Evolutionary conservation across 2,888 invertebrate genomes (phyloP), one percentile per base, ranked within the genome.

Genomic region (Tromatobia lineatoria): DNA sequence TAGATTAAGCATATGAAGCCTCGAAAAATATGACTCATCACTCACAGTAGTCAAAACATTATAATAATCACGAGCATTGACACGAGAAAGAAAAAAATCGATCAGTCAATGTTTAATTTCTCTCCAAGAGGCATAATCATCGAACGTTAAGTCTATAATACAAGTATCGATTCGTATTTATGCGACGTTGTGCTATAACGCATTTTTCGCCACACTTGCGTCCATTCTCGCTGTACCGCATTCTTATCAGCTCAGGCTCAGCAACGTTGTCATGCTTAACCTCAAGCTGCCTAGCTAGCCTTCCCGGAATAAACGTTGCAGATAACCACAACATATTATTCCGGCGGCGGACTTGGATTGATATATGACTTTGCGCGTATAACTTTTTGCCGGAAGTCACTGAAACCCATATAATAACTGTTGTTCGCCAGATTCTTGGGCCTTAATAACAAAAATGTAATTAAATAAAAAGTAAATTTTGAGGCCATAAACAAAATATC

Each of bases 181-280:
- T 34, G 45, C 45, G 38, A 25, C 8, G 13, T 29, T 29, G 23
- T 54, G 25, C 25, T 54, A 69, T 61, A 69, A 70, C 45, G 13
- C 66, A 42, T 54, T 52, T 71, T 71, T 67, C 66, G 67, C 83
- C 42, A 80, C 76, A 47, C 20, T 38, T n/a, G 45, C 15, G 25
- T 7, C 11, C 57, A 25, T 23, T 57, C 71, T 25, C 25, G 80
- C 71, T 69, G 69, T 70, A 70, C 42, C 71, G 61, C 75, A 74
- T 78, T 84, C 84, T 84, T 84, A 84, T 84, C 84, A 84, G 74
- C 42, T 64, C 59, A 45, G 54, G 69, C 77, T 74, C 69, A 69
- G 69, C 80, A 74, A 54, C 80, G 77, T 54, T 74, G 80, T 84
- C 78, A 64, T 29, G 84, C 77, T 64, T 61, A 67, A 47, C 59